Base-by-base conservation (phyloP, 2,888 invertebrate species). In the Coenonympha glycerion region DNA sequence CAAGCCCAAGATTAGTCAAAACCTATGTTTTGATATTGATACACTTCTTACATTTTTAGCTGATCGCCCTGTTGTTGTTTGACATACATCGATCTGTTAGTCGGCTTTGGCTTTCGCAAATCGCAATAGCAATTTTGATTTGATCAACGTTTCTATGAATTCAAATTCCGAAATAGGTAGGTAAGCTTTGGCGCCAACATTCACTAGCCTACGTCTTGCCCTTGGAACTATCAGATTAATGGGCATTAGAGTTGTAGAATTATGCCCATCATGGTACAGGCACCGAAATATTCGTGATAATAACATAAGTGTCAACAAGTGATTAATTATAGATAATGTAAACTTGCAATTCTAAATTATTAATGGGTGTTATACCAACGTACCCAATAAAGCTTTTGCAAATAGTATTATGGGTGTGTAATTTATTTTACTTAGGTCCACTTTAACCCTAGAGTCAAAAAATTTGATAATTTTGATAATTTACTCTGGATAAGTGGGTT, bases 131-230 rank as follows among this genome's bases (percentile, higher is more conserved):
- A 22, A 24, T 45, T 30, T 40, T 45, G 47, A 51, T 48, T 45
- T 31, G 39, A 47, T 42, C 47, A 52, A 52, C 44, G 44, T 37
- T 47, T 42, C 41, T 31, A 47, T 47, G 39, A 52, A 47, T 54
- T 48, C 33, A 28, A 50, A 39, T 53, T 36, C 19, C 39, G 16
- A 40, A 47, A 36, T 24, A 24, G n/a, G n/a, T n/a, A n/a, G n/a
- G n/a, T n/a, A n/a, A 15, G 24, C 15, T 51, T 52, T 49, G 58
- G 60, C 60, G 60, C 60, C 60, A 58, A 51, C 53, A 57, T 58
- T 64, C 64, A 65, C 63, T 46, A 49, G 52, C 54, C 51, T 54
- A 59, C 59, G 55, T 53, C 48, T 50, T 55, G 55, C 37, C 48
- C 58, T 52, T 56, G 52, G 46, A 55, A 36, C 47, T 39, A 36